phyloP scores from a whole-genome alignment of 2,113 vertebrate genomes.

The Pardalotus punctatus region DNA sequence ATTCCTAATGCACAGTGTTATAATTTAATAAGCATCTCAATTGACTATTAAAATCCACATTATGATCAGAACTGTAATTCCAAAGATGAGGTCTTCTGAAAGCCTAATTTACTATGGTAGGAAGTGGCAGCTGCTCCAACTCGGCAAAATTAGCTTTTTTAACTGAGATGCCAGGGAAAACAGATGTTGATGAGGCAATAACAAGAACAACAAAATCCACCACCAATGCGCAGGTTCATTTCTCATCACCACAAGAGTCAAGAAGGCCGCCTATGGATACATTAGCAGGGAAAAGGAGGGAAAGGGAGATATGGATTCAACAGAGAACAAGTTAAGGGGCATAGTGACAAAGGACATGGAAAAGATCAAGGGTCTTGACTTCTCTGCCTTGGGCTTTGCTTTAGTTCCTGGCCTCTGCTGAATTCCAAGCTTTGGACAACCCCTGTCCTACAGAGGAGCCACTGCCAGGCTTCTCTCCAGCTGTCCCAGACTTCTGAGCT shows the following conservation, averaged over 20 bases:
- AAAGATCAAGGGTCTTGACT: not conserved
- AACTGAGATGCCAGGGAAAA: constrained; percentile 36
- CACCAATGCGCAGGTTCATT: not conserved
- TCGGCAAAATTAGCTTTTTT: constrained; percentile 37
- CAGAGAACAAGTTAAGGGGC: not conserved
- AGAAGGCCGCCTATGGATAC: not conserved
- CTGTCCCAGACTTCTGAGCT: not conserved
- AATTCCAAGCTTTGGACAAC: not conserved
- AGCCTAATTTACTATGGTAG: constrained; percentile 53
- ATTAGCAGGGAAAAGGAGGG: not conserved
- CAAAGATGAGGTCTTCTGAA: constrained; percentile 55
- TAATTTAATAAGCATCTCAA: constrained; percentile 66
- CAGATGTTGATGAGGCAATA: constrained; percentile 40
- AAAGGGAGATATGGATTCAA: not conserved
- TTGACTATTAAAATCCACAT: constrained; percentile 54
- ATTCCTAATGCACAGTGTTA: not conserved
- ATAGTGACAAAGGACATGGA: not conserved
- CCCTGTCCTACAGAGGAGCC: not conserved
- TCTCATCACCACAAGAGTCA: not conserved
- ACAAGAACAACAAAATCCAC: not conserved
- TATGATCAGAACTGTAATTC: constrained; percentile 57
- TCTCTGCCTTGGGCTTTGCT: not conserved
- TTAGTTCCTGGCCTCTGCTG: not conserved
- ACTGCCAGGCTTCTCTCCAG: not conserved
- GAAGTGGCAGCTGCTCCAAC: constrained; percentile 51